Evolutionary conservation across 2,888 invertebrate species (phyloP).

Genomic region (Anarsia innoxiella): DNA sequence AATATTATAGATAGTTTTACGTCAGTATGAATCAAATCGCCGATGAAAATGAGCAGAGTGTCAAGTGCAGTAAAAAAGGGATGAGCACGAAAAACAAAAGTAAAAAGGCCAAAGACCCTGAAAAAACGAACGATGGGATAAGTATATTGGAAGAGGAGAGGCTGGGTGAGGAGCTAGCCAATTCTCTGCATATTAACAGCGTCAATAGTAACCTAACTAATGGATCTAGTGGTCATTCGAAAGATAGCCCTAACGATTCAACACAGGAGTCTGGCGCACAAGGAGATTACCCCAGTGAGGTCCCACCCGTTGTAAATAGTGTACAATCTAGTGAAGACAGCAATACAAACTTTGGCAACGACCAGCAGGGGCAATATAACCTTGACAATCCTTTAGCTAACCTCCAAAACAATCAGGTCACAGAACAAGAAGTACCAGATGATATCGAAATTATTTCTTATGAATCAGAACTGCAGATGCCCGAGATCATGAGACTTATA

Average conservation of each 20-base stretch:
- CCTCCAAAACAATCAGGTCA: conserved; percentile 34
- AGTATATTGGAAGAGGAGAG: conserved; percentile 53
- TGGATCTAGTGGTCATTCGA: conserved; percentile 61
- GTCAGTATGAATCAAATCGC: conserved; percentile 61
- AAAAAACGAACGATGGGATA: conserved; percentile 49
- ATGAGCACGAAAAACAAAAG: conserved; percentile 60
- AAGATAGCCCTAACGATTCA: conserved; percentile 34
- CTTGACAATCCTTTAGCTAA: conserved; percentile 36
- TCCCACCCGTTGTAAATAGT: conserved; percentile 54
- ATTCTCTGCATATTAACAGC: conserved; percentile 61
- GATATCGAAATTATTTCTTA: conserved; percentile 77
- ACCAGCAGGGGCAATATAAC: conserved; percentile 31
- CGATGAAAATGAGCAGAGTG: conserved; percentile 56
- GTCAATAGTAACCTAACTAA: conserved; percentile 63
- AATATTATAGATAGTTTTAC: conserved; percentile 57
- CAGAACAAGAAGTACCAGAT: conserved; percentile 36
- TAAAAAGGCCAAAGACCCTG: conserved; percentile 69
- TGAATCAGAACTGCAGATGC: conserved; percentile 97
- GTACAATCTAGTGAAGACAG: conserved; percentile 50
- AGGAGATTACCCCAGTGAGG: conserved; percentile 34
- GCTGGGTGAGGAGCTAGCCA: conserved; percentile 55
- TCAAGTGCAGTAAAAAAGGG: conserved; percentile 59
- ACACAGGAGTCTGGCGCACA: conserved; percentile 35
- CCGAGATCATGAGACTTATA: conserved; percentile 98
- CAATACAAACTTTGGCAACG: conserved; percentile 24